These are phyloP conservation scores for Cyclophora punctaria DNA, from an alignment of 2,888 invertebrate genomes.

Conservation along the genomic window DNA sequence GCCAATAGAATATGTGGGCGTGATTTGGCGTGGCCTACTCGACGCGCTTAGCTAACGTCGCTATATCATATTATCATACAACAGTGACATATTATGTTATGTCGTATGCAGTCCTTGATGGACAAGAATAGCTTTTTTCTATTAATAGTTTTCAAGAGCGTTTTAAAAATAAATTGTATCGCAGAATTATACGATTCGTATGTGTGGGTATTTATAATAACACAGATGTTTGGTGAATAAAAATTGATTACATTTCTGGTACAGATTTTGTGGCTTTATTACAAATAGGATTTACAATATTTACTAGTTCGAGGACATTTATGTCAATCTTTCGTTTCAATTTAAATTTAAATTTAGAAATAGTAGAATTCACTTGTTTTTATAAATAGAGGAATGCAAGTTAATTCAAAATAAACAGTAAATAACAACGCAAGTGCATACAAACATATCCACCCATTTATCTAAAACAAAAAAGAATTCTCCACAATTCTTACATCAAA, in stretches of 20 bases:
- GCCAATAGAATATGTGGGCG: slow-evolving; percentile 59
- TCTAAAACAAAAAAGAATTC: slow-evolving; percentile 13
- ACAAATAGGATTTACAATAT: too few species aligned
- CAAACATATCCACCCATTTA: too few species aligned
- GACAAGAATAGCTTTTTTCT: slow-evolving; percentile 16
- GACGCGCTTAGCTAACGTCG: slow-evolving; percentile 5
- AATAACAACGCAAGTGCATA: too few species aligned
- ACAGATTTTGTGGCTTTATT: too few species aligned
- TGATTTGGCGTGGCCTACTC: slow-evolving; percentile 35
- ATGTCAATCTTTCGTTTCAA: too few species aligned
- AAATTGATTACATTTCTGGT: too few species aligned
- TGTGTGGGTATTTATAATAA: not conserved
- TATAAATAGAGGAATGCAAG: too few species aligned
- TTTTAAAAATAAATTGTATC: slow-evolving; percentile 11
- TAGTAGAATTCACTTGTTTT: too few species aligned
- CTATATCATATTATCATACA: slow-evolving; percentile 19
- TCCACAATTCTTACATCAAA: slow-evolving; percentile 8
- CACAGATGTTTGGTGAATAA: too few species aligned
- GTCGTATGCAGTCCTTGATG: slow-evolving; percentile 29
- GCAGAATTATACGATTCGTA: not conserved
- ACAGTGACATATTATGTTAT: slow-evolving; percentile 26
- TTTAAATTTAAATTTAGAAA: too few species aligned
- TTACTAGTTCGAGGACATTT: too few species aligned
- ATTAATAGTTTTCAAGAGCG: slow-evolving; percentile 14
- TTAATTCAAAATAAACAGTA: too few species aligned